Evolutionary conservation across 2,113 vertebrate species (phyloP), one percentile per base, ranked within the genome.

Genomic region (Hemibagrus wyckioides): DNA sequence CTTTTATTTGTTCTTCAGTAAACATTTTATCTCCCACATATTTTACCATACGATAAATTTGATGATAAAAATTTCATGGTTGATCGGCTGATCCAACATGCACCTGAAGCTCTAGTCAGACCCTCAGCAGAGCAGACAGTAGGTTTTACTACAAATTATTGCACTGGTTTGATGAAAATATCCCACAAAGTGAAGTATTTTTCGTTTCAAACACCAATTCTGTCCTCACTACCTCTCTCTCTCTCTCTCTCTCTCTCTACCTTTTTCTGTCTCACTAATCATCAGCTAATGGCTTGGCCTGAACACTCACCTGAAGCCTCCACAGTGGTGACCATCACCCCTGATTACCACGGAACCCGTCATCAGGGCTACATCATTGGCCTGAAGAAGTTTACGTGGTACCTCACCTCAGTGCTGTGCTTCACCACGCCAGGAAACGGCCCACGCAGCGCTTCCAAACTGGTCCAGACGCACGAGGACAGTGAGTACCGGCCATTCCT

Each of bases 401-500:
- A 99, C 92, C 95, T 96, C 11, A 94, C 97, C 0, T 96, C 97
- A 0, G 96, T 96, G 23, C 95, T 99, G 79, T 99, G 98, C 80
- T 99, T 99, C 91, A 99, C 98, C 52, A 99, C 98, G 0, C 98
- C 98, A 0, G 98, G 98, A 0, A 97, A 99, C 0, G 98, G 98
- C 6, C 98, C 98, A 0, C 94, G 93, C 0, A 99, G 98, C 89
- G 1, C 91, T 0, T 96, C 97, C 0, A 95, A 94, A 89, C 95
- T 97, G 14, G 63, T 99, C 83, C 90, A 94, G 92, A 99, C 98
- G 0, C 96, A 96, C 0, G 97, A 99, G 73, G 98, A 98, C 93
- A 96, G 98, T 99, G 92, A 97, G 97, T 97, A 83, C 50, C 41
- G 52, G 73, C 41, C 82, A 75, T 36, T 25, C 19, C 23, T 50